Evolutionary conservation across 2,113 vertebrate genomes (phyloP).

Genomic region (Dicerorhinus sumatrensis): DNA sequence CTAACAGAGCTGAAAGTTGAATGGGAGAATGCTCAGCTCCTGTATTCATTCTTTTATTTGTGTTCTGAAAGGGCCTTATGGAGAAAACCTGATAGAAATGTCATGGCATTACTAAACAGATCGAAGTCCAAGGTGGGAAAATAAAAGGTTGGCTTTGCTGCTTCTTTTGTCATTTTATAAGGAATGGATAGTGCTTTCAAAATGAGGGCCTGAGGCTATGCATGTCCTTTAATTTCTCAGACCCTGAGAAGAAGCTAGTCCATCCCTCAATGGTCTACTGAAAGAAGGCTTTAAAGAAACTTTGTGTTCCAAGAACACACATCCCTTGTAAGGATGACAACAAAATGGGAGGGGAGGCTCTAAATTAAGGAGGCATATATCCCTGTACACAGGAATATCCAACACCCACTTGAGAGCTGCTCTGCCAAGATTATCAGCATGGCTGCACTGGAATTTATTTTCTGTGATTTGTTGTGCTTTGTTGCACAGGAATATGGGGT

Average conservation of each 20-base stretch:
- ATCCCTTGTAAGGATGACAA: slow-evolving; percentile 49
- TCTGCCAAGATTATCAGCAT: neutral
- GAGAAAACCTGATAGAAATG: slow-evolving; percentile 86
- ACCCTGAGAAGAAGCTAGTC: slow-evolving; percentile 80
- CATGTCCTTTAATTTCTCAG: slow-evolving; percentile 77
- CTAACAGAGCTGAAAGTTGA: slow-evolving; percentile 90
- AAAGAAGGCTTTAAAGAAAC: slow-evolving; percentile 79
- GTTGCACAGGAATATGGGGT: neutral
- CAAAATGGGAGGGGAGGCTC: neutral
- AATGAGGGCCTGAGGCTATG: slow-evolving; percentile 67
- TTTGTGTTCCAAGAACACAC: slow-evolving; percentile 72
- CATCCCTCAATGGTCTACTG: slow-evolving; percentile 74
- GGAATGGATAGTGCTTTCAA: slow-evolving; percentile 82
- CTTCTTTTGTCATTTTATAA: slow-evolving; percentile 79
- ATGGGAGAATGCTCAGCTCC: slow-evolving; percentile 84
- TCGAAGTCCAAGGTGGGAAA: slow-evolving; percentile 84
- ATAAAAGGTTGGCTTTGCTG: slow-evolving; percentile 82
- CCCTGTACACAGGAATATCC: neutral
- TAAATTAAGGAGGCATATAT: neutral
- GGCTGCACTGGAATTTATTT: neutral
- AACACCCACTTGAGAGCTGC: neutral
- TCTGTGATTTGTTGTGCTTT: neutral
- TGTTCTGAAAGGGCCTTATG: slow-evolving; percentile 85
- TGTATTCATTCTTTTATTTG: slow-evolving; percentile 87
- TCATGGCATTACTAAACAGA: slow-evolving; percentile 82